Conservation (phyloP, 2,113 vertebrate genomes). For the Bos indicus region DNA sequence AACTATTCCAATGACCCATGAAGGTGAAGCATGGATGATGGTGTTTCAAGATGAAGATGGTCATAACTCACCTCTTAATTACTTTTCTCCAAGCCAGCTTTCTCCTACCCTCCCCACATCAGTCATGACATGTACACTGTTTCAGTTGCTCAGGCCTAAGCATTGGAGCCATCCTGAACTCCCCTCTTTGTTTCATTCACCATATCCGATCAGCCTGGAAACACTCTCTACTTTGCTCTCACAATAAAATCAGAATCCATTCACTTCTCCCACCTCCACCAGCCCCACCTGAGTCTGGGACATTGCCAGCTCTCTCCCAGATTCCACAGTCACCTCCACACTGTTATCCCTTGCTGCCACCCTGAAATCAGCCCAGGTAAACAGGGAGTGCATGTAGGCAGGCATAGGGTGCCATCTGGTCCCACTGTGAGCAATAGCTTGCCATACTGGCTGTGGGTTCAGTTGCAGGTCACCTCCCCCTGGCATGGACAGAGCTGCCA, state of each 20-base stretch:
- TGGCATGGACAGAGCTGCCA: background rate
- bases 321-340: background rate
- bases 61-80: background rate
- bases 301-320: background rate
- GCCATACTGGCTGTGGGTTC: background rate
- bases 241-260: background rate
- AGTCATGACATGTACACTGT: background rate
- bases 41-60: background rate
- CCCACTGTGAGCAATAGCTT: background rate
- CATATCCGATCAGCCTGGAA: background rate
- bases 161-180: background rate
- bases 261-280: background rate
- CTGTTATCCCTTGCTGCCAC: background rate
- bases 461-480: background rate
- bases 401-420: background rate
- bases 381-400: background rate
- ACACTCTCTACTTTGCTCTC: background rate
- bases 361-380: background rate
- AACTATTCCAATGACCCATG: background rate
- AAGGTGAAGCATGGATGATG: background rate
- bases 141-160: background rate
- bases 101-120: background rate
- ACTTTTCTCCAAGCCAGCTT: background rate
- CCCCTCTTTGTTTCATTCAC: background rate
- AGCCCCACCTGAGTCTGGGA: background rate